Percentiles rank a stretch among this genome's conserved stretches.
Evolutionary conservation across 2,888 invertebrate species (phyloP).

Genomic region (Campoletis raptor): DNA sequence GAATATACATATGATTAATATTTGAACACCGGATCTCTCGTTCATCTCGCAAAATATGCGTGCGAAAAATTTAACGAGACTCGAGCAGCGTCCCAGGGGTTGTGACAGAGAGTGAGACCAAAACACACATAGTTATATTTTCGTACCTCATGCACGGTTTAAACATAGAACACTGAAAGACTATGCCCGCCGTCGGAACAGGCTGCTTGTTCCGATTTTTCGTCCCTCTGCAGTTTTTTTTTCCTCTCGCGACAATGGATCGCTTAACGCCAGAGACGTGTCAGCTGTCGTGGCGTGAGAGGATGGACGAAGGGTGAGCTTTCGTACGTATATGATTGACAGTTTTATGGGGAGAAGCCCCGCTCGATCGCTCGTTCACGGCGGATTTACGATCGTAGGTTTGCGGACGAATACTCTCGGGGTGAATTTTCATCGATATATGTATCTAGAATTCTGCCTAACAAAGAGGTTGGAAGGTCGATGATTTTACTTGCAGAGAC

Average conservation of each 20-base stretch:
- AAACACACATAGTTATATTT: conserved; percentile 32
- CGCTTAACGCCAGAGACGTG: conserved; percentile 80
- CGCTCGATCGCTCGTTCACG: conserved; percentile 73
- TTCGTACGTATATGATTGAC: conserved; percentile 79
- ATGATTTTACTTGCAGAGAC: background rate
- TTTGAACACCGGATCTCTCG: conserved; percentile 19
- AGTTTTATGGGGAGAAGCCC: conserved; percentile 80
- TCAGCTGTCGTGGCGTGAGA: conserved; percentile 78
- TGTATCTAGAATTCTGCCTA: conserved; percentile 12
- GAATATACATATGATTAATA: background rate
- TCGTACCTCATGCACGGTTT: background rate
- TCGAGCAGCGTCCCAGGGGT: conserved; percentile 36
- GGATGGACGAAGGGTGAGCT: conserved; percentile 71
- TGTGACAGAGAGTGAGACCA: conserved; percentile 10
- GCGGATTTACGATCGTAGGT: conserved; percentile 77
- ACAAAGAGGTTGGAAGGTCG: conserved; percentile 16
- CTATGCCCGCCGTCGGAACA: conserved; percentile 63
- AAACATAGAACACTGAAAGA: conserved; percentile 27
- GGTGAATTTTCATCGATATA: conserved; percentile 25
- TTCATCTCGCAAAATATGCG: conserved; percentile 62
- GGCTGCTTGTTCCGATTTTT: conserved; percentile 46
- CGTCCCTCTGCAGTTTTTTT: background rate
- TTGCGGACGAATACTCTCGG: conserved; percentile 73
- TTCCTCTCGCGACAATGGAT: conserved; percentile 78
- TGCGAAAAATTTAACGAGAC: conserved; percentile 75